Evolutionary conservation across 1,140 invertebrate genomes (phyloP).

Genomic region (Temnothorax nylanderi): DNA sequence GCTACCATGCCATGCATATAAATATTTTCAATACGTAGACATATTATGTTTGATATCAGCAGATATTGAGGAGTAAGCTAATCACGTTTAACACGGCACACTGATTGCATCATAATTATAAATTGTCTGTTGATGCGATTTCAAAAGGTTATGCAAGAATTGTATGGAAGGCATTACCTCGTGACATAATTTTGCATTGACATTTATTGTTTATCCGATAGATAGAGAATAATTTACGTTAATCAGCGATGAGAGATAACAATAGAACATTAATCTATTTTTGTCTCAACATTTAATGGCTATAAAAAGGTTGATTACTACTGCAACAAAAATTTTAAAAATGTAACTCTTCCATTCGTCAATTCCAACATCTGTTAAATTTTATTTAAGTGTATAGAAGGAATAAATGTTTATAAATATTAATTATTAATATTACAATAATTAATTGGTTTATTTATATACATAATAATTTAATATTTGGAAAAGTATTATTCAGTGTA

Average conservation of each 20-base stretch:
- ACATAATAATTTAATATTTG: not conserved
- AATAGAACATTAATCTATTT: not conserved
- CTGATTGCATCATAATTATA: slow-evolving; percentile 15
- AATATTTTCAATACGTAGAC: not conserved
- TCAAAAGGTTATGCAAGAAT: slow-evolving; percentile 1
- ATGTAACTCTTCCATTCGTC: not conserved
- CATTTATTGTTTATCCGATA: not conserved
- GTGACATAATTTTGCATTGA: not conserved
- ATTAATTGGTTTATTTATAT: not conserved
- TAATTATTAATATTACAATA: not conserved
- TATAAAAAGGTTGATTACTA: not conserved
- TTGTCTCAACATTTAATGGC: not conserved
- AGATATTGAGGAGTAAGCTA: not conserved
- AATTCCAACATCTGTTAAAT: not conserved
- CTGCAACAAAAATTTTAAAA: not conserved
- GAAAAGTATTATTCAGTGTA: not conserved
- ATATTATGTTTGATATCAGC: not conserved
- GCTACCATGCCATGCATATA: too few relatives aligned
- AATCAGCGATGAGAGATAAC: not conserved
- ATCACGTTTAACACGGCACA: not conserved
- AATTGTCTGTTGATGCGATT: slow-evolving; percentile 7
- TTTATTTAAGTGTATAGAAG: not conserved
- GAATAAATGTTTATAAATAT: not conserved
- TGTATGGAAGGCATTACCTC: not conserved
- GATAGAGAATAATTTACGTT: not conserved